phyloP scores from a whole-genome alignment of 1,140 invertebrate species.

The Sitobion miscanthi region DNA sequence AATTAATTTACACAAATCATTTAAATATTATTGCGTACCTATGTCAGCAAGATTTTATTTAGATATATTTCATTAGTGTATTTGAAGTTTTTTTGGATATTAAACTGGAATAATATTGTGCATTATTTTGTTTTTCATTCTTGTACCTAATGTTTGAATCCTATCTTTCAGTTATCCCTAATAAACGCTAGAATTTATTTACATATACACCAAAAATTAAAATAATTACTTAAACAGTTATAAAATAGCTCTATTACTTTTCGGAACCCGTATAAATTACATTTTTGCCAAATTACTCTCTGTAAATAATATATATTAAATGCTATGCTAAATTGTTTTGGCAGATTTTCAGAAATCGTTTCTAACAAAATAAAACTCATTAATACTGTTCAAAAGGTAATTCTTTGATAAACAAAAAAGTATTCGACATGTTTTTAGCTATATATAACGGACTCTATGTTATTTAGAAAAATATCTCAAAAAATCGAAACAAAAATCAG shows the following conservation, averaged over 20 bases:
- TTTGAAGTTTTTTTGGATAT: too few relatives aligned
- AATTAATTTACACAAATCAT: too few relatives aligned
- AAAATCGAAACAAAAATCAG: neutral
- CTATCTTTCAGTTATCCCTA: neutral
- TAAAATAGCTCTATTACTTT: neutral
- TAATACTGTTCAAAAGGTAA: neutral
- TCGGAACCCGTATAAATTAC: neutral
- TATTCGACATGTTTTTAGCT: neutral
- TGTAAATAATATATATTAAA: too few relatives aligned
- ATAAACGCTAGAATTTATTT: neutral
- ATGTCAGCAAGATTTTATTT: too few relatives aligned
- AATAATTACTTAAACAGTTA: neutral
- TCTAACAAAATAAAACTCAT: neutral
- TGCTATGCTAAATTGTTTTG: neutral
- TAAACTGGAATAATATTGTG: neutral
- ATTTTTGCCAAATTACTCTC: neutral
- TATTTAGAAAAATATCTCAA: neutral
- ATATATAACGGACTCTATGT: neutral
- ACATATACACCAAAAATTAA: neutral
- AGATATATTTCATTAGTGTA: too few relatives aligned
- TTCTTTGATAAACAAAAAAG: neutral
- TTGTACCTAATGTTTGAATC: neutral
- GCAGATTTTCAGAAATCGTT: neutral
- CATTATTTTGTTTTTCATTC: neutral
- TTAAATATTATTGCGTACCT: too few relatives aligned